phyloP scores from a whole-genome alignment of 2,797 vertebrate species.

The Rhinogobio ventralis region DNA sequence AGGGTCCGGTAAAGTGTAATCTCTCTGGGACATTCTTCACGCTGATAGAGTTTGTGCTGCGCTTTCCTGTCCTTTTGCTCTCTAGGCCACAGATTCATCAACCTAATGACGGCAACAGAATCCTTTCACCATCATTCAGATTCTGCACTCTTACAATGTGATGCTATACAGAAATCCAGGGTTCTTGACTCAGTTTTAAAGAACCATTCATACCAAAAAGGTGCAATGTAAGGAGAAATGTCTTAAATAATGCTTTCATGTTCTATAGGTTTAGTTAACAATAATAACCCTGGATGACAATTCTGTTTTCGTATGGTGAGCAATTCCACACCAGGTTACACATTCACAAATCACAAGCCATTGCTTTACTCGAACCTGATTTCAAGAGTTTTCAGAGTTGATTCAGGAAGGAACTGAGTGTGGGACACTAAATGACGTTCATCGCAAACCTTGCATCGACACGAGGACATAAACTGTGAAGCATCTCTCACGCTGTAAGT shows the following conservation, averaged over 20 bases:
- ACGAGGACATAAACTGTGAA: constrained; percentile 13
- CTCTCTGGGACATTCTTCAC: constrained; percentile 26
- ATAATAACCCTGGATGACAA: not conserved
- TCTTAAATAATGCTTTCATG: not conserved
- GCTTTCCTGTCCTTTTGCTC: constrained; percentile 28
- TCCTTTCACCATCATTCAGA: not conserved
- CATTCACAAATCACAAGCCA: not conserved
- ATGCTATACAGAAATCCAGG: not conserved
- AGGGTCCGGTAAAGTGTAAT: constrained; percentile 43
- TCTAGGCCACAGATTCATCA: constrained; percentile 61
- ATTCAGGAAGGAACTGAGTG: not conserved
- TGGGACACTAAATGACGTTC: constrained; percentile 42
- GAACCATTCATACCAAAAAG: not conserved
- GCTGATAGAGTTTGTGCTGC: constrained; percentile 35
- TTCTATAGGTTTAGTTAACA: not conserved
- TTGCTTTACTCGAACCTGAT: not conserved
- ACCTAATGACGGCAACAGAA: constrained; percentile 59
- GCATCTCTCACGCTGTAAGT: constrained; percentile 34
- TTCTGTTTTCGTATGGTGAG: not conserved
- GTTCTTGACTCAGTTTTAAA: not conserved
- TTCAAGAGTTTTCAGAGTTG: constrained; percentile 1
- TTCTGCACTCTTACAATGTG: not conserved
- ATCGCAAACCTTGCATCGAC: constrained; percentile 40
- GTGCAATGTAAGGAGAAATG: not conserved
- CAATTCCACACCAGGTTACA: not conserved